Evolutionary conservation across 2,797 vertebrate species (phyloP).

Genomic region (Sylvilagus floridanus): DNA sequence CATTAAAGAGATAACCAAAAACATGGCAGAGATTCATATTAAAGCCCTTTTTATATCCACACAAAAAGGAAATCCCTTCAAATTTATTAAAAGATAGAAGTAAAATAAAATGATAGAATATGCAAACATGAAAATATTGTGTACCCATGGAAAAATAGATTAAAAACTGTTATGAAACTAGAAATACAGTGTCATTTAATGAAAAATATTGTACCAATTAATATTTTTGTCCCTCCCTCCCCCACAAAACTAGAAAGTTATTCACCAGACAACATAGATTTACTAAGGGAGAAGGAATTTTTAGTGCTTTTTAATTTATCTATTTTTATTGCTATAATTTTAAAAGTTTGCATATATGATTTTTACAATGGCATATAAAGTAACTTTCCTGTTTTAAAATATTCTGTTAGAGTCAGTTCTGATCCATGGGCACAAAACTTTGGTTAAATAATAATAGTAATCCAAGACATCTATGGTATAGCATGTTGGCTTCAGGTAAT

Average conservation of each 20-base stretch:
- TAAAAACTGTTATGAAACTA: slow-evolving; percentile 17
- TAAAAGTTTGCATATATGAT: slow-evolving; percentile 8
- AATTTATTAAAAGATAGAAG: slow-evolving; percentile 43
- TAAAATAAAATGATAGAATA: slow-evolving; percentile 38
- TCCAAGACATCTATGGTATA: not conserved
- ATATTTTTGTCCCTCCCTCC: not conserved
- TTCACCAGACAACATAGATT: slow-evolving; percentile 20
- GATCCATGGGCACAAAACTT: not conserved
- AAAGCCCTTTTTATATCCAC: slow-evolving; percentile 52
- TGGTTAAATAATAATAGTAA: not conserved
- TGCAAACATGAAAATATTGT: not conserved
- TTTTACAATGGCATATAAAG: slow-evolving; percentile 14
- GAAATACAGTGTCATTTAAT: slow-evolving; percentile 2
- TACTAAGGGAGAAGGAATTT: not conserved
- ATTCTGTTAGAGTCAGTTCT: not conserved
- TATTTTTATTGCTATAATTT: slow-evolving; percentile 13
- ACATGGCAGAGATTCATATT: not conserved
- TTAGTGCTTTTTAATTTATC: not conserved
- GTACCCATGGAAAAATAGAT: not conserved
- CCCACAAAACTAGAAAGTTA: not conserved
- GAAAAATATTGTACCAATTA: not conserved
- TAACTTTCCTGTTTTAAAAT: slow-evolving; percentile 44
- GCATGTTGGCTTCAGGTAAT: not conserved
- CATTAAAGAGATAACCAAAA: slow-evolving; percentile 40
- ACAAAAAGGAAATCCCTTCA: slow-evolving; percentile 56